Conservation (phyloP, 2,797 vertebrate species). For the Syngnathus rostellatus region DNA sequence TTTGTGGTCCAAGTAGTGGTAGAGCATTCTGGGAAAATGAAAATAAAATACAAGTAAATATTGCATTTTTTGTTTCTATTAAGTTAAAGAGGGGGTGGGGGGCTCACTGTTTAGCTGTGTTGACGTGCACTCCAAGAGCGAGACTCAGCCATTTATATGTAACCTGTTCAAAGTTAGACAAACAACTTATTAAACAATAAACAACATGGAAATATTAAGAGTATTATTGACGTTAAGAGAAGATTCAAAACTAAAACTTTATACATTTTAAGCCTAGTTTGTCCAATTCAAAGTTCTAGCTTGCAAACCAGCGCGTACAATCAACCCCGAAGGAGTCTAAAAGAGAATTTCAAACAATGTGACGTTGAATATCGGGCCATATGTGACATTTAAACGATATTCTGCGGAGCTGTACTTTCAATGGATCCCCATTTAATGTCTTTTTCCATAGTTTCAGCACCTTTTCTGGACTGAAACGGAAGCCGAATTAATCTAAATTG, state of each 20-base stretch:
- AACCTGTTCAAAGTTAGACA: slow-evolving; percentile 65
- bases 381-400: background rate
- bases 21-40: slow-evolving; percentile 79
- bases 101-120: slow-evolving; percentile 76
- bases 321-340: too few species aligned
- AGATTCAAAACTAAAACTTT: slow-evolving; percentile 12
- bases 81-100: background rate
- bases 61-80: background rate
- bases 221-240: background rate
- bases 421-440: background rate
- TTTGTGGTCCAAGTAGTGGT: slow-evolving; percentile 87
- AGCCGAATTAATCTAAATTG: background rate
- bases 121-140: slow-evolving; percentile 90
- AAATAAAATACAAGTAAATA: background rate
- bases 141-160: slow-evolving; percentile 97
- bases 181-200: background rate
- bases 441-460: background rate
- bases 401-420: background rate
- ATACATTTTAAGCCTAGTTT: background rate
- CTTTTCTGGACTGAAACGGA: background rate
- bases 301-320: background rate
- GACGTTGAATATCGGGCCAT: background rate
- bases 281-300: background rate
- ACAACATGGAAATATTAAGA: background rate
- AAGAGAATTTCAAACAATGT: background rate